Percentiles rank a stretch among this genome's conserved stretches.
These are phyloP conservation scores for Cepphus grylle DNA, from an alignment of 2,113 vertebrate genomes.

Conservation along the genomic window DNA sequence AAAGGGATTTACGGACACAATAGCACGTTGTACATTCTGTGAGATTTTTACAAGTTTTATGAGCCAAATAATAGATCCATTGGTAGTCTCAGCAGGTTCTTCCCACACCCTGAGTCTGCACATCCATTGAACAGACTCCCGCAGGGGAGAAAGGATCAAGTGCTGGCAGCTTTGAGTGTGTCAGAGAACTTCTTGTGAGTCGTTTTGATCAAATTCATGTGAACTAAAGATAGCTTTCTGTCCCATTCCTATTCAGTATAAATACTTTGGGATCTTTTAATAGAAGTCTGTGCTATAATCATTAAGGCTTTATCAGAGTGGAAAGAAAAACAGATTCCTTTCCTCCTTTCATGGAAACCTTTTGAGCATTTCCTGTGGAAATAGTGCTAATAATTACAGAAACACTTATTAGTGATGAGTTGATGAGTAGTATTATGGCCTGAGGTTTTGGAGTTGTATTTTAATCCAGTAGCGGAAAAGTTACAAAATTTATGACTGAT, in stretches of 20 bases:
- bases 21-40: conserved; percentile 74
- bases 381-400: not conserved
- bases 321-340: not conserved
- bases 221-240: not conserved
- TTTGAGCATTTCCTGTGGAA: not conserved
- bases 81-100: conserved; percentile 62
- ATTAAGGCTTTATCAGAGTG: not conserved
- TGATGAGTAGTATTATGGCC: not conserved
- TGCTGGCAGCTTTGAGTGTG: not conserved
- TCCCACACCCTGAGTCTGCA: conserved; percentile 58
- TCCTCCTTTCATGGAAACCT: not conserved
- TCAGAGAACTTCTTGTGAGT: not conserved
- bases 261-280: not conserved
- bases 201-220: not conserved
- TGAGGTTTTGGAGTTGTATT: not conserved
- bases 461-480: not conserved
- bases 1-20: conserved; percentile 82
- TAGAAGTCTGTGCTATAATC: not conserved
- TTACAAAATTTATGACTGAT: not conserved
- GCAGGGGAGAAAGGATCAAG: conserved; percentile 24
- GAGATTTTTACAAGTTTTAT: conserved; percentile 74
- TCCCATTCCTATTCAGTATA: not conserved
- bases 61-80: conserved; percentile 69
- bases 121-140: conserved; percentile 29
- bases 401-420: not conserved